phyloP scores from a whole-genome alignment of 2,888 invertebrate species.

The Sarcophaga carnaria region DNA sequence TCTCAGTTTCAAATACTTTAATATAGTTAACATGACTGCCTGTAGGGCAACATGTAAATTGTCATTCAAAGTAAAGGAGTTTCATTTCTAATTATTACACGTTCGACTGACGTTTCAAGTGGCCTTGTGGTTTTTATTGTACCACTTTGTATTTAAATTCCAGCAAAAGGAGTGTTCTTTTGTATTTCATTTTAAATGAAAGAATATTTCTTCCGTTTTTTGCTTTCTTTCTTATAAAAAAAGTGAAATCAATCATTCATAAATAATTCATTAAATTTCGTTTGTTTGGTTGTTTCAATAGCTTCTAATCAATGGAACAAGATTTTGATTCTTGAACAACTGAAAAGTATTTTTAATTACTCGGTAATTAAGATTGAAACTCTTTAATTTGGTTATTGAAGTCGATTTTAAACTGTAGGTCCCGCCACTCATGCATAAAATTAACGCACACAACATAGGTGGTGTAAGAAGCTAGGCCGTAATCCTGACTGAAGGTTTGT shows the following conservation, averaged over 20 bases:
- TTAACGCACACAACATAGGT: too few relatives aligned
- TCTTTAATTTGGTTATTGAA: neutral
- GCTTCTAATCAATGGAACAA: neutral
- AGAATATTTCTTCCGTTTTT: neutral
- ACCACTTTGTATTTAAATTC: constrained; percentile 32
- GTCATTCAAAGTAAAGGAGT: constrained; percentile 8
- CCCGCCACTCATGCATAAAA: too few relatives aligned
- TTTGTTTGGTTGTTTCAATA: constrained; percentile 36
- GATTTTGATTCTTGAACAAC: too few relatives aligned
- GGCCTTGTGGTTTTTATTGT: constrained; percentile 60
- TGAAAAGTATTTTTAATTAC: too few relatives aligned
- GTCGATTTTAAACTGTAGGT: too few relatives aligned
- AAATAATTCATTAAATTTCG: constrained; percentile 21
- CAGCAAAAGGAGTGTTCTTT: neutral
- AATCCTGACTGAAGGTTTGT: too few relatives aligned
- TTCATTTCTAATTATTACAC: constrained; percentile 44
- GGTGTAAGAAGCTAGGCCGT: too few relatives aligned
- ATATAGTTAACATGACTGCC: too few relatives aligned
- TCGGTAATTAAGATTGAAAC: neutral
- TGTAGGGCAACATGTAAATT: neutral
- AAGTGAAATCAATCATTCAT: constrained; percentile 22
- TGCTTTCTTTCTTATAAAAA: neutral
- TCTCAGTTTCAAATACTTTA: too few relatives aligned
- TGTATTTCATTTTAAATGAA: neutral
- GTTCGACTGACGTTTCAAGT: constrained; percentile 48